Base-by-base conservation (phyloP, 2,113 vertebrate genomes). In the Cyanistes caeruleus region DNA sequence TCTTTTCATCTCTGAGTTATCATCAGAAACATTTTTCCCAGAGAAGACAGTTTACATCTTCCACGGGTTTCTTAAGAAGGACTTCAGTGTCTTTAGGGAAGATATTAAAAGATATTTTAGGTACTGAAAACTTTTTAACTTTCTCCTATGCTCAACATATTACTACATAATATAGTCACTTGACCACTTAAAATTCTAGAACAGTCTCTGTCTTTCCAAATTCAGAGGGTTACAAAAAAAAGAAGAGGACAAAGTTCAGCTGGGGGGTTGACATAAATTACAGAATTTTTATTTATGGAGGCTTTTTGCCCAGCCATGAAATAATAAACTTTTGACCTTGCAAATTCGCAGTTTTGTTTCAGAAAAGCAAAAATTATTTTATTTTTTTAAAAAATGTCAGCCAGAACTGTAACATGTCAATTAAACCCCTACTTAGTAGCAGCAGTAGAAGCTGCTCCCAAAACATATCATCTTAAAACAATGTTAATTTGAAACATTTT, bases 311-410 rank as follows among this genome's bases (percentile, higher is more conserved):
- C 80, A 94, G 22, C 14, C 67, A 60, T 64, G 41, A 95, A 89
- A 44, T 78, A 49, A 82, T 84, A 84, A 95, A 86, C 83, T 93
- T 93, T 77, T 84, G 83, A 93, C 94, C 80, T 87, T 67, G 17
- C 22, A 86, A 89, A 84, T 63, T 75, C 43, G 48, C 27, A 75
- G 31, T 41, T 63, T 90, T 59, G 19, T 74, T 96, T 89, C 68
- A 88, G 46, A 94, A 88, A 23, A 88, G 55, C 19, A 93, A 83
- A 80, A 75, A 75, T 41, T 1, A 53, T 41, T 69, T 76, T 10
- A 25, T 4, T 1, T 11, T 48, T 48, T 75, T 39, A 12, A 39
- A n/a, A n/a, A 44, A 62, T 12, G 24, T 62, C 19, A 78, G 48
- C 39, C 80, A 92, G n/a, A 83, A 92, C n/a, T 46, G 15, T 69